Conservation (phyloP, 2,888 invertebrate genomes). For the Agonum fuliginosum region DNA sequence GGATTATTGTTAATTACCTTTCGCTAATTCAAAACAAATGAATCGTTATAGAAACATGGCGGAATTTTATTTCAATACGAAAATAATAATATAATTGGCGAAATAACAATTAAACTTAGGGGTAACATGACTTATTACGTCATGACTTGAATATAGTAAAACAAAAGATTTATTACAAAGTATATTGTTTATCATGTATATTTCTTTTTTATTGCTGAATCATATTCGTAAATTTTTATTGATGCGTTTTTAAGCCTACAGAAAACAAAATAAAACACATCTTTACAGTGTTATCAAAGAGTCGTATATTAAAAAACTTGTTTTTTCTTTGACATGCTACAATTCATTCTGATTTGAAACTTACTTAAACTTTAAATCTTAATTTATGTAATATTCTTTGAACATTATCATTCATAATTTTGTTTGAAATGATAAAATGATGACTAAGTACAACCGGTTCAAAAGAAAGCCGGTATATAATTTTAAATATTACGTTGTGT, state of each 20-base stretch:
- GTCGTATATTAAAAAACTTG: conserved; percentile 4
- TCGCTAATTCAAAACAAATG: conserved; percentile 38
- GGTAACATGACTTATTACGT: too few species aligned
- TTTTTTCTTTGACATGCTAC: neutral
- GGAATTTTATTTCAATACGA: neutral
- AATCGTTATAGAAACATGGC: conserved; percentile 14
- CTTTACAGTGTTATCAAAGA: neutral
- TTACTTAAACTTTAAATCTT: neutral
- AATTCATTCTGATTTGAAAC: neutral
- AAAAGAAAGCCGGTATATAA: conserved; percentile 11
- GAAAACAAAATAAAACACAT: neutral
- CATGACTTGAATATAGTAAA: too few species aligned
- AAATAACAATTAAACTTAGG: too few species aligned
- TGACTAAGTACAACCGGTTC: neutral
- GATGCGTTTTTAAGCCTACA: neutral
- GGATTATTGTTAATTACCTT: conserved; percentile 42
- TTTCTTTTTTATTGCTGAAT: neutral
- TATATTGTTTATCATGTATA: neutral
- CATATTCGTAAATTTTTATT: conserved; percentile 2
- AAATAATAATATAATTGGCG: neutral
- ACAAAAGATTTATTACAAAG: too few species aligned
- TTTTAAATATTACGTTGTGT: neutral
- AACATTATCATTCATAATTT: conserved; percentile 1
- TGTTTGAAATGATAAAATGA: conserved; percentile 15
- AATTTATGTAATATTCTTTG: neutral